Conservation (phyloP, 2,888 invertebrate genomes). For the Drosophila recens region DNA sequence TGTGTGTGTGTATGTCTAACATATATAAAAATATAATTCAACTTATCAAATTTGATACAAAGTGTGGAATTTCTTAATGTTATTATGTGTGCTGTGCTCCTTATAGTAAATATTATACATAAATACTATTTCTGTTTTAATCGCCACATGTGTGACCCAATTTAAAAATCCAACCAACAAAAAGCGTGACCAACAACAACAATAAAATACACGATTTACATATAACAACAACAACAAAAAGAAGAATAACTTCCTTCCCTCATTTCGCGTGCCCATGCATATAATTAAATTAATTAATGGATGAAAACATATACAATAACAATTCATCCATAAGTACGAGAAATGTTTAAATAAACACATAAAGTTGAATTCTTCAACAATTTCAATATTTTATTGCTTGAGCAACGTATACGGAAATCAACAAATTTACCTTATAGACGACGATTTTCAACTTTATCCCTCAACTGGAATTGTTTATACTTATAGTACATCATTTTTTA, state of each 20-base stretch:
- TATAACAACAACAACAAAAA: constrained; percentile 46
- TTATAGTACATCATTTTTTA: constrained; percentile 3
- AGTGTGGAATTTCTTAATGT: constrained; percentile 52
- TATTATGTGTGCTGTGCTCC: constrained; percentile 33
- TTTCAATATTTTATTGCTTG: constrained; percentile 19
- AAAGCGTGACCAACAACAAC: constrained; percentile 51
- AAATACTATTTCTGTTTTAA: constrained; percentile 65
- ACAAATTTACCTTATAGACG: constrained; percentile 12
- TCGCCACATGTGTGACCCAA: constrained; percentile 79
- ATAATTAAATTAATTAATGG: constrained; percentile 73
- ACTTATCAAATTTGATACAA: constrained; percentile 68
- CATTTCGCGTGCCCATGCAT: constrained; percentile 55
- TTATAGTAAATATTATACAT: constrained; percentile 48
- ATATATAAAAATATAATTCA: constrained; percentile 30
- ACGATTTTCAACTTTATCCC: constrained; percentile 30
- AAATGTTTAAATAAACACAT: constrained; percentile 67
- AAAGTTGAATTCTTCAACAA: constrained; percentile 36
- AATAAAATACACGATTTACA: constrained; percentile 53
- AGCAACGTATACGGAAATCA: constrained; percentile 39
- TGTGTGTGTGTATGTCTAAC: constrained; percentile 7
- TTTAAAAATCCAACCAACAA: constrained; percentile 56
- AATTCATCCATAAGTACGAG: constrained; percentile 45
- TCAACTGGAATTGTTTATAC: constrained; percentile 33
- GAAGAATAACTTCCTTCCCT: constrained; percentile 12
- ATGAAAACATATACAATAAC: constrained; percentile 41